Conservation (phyloP, 2,797 vertebrate genomes). For the Florisuga fusca region DNA sequence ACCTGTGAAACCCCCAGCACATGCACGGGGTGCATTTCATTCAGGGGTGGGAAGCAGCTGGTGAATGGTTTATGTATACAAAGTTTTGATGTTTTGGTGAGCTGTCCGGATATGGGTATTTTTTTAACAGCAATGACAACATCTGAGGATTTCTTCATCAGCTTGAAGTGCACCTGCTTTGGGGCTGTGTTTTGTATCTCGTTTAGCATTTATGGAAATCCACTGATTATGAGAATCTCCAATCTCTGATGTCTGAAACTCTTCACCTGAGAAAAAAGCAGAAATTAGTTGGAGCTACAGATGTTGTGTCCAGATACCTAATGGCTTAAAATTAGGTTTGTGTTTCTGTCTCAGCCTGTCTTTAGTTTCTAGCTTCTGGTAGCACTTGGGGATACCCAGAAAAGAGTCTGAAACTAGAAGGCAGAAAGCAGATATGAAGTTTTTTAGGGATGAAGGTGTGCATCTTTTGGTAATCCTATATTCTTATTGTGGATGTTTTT, state of each 20-base stretch:
- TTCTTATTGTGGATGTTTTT: not conserved
- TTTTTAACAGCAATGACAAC: not conserved
- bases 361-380: not conserved
- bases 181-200: not conserved
- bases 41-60: not conserved
- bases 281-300: not conserved
- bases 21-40: not conserved
- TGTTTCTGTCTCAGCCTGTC: not conserved
- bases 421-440: not conserved
- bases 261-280: not conserved
- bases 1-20: not conserved
- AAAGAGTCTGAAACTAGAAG: not conserved
- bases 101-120: not conserved
- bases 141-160: conserved; percentile 10
- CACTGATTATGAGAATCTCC: not conserved
- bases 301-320: not conserved
- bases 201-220: not conserved
- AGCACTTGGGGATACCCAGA: not conserved
- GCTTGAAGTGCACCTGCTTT: conserved; percentile 10
- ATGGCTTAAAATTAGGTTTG: not conserved
- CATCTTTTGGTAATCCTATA: not conserved
- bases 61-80: not conserved
- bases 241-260: not conserved
- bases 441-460: not conserved
- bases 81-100: not conserved